A percentile compares a stretch with the other conserved stretches of the same genome.
Evolutionary conservation across 1,140 invertebrate species (phyloP).

Genomic region (Drosophila bifasciata): DNA sequence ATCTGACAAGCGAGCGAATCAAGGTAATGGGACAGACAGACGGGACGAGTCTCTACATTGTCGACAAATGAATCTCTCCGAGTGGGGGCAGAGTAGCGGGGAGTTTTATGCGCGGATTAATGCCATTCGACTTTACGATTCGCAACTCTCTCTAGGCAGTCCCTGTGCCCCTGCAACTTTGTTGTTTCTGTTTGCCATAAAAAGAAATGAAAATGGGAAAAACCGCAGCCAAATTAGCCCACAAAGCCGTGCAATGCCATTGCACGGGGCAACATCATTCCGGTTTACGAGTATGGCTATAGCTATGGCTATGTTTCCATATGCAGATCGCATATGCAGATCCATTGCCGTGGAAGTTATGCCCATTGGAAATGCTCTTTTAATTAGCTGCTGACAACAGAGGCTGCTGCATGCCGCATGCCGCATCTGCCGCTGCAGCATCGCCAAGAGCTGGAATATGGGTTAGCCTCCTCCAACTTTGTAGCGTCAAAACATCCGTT

Average conservation of each 20-base stretch:
- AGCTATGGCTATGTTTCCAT: constrained; percentile 57
- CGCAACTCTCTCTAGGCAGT: constrained; percentile 38
- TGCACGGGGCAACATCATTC: neutral
- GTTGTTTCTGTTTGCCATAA: constrained; percentile 59
- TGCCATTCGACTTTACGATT: constrained; percentile 70
- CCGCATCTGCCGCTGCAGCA: no score
- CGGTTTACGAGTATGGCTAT: no score
- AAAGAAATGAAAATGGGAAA: constrained; percentile 46
- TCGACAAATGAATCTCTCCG: constrained; percentile 46
- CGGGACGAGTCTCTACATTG: constrained; percentile 28
- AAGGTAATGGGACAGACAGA: constrained; percentile 32
- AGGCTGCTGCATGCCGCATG: no score
- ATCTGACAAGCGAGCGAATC: constrained; percentile 23
- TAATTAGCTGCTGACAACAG: constrained; percentile 80
- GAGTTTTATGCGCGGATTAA: constrained; percentile 66
- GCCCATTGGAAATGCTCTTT: constrained; percentile 71
- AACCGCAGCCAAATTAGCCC: constrained; percentile 65
- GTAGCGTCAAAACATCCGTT: constrained; percentile 69
- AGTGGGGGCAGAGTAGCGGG: constrained; percentile 9
- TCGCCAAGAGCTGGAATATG: constrained; percentile 49
- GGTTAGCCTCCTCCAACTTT: constrained; percentile 64
- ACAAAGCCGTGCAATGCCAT: constrained; percentile 10
- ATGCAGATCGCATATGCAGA: constrained; percentile 50
- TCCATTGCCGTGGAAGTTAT: constrained; percentile 70
- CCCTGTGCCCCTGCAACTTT: constrained; percentile 55